Evolutionary conservation across 2,888 invertebrate genomes (phyloP).

Genomic region (Aporophyla nigra): DNA sequence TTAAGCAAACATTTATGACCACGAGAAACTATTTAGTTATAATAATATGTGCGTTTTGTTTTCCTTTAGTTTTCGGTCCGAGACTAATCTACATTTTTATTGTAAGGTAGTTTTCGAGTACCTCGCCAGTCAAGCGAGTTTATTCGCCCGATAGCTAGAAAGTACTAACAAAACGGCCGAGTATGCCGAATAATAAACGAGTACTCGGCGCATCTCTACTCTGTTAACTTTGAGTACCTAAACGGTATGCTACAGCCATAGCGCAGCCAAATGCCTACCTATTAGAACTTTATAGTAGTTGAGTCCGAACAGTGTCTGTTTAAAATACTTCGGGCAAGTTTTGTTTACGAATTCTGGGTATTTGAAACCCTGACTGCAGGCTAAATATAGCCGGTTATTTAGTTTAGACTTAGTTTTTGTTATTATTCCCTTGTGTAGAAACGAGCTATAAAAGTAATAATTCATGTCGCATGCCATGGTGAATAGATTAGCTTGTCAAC

Average conservation of each 20-base stretch:
- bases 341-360: background rate
- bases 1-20: too few species aligned
- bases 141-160: too few species aligned
- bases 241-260: background rate
- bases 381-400: background rate
- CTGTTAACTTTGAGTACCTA: slow-evolving; percentile 14
- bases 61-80: too few species aligned
- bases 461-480: slow-evolving; percentile 7
- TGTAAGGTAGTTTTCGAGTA: too few species aligned
- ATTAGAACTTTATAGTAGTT: background rate
- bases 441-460: slow-evolving; percentile 8
- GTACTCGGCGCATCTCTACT: background rate
- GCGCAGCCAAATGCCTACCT: background rate
- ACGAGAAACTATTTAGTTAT: too few species aligned
- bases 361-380: background rate
- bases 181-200: too few species aligned
- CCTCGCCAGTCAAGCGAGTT: too few species aligned
- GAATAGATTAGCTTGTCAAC: slow-evolving; percentile 5
- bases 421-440: background rate
- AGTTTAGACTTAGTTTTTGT: slow-evolving; percentile 4
- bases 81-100: too few species aligned
- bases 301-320: background rate
- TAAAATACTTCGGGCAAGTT: slow-evolving; percentile 19
- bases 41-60: too few species aligned
- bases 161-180: too few species aligned